Base-by-base conservation (phyloP, 1,140 invertebrate species). In the Zaprionus tsacasi region DNA sequence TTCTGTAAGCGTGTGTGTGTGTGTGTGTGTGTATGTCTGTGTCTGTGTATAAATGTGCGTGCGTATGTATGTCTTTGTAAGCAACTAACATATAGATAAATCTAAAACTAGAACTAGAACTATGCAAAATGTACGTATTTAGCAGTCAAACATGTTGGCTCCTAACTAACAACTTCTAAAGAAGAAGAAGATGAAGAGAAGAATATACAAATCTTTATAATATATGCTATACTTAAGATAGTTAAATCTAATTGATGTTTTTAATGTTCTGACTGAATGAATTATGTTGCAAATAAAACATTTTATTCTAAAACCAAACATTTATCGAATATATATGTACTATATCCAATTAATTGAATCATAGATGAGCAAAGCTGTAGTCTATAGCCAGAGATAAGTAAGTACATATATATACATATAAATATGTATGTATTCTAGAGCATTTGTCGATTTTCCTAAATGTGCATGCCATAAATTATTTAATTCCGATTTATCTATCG, bases 181-280 rank as follows among this genome's bases (percentile, higher is more conserved):
- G 50, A 70, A 43, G 43, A 21, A 25, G 54, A 64, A 65, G 48
- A 40, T 54, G 57, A 45, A 69, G 61, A 70, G 35, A 79, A 54
- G 50, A 52, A 60, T 27, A 63, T 48, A 6, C n/a, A 63, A 63
- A 33, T 15, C 43, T 13, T 30, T 30, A 57, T 35, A 55, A 70
- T 21, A 69, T 25, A 54, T 75, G n/a, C n/a, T n/a, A n/a, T 58
- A 78, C 59, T 70, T 88, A 86, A 88, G 76, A 40, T 86, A 86
- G 82, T 54, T 86, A 86, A 88, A 74, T 88, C 80, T 86, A 86
- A 86, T 86, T 82, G 76, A 85, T 85, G 82, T 85, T 87, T 87
- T 87, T 57, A 78, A 79, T 87, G 80, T 88, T 88, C 74, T 83
- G 82, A 87, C 82, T 87, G 82, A 87, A 85, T 82, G 68, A 85